phyloP scores from a whole-genome alignment of 2,888 invertebrate species.

The Endotricha flammealis region DNA sequence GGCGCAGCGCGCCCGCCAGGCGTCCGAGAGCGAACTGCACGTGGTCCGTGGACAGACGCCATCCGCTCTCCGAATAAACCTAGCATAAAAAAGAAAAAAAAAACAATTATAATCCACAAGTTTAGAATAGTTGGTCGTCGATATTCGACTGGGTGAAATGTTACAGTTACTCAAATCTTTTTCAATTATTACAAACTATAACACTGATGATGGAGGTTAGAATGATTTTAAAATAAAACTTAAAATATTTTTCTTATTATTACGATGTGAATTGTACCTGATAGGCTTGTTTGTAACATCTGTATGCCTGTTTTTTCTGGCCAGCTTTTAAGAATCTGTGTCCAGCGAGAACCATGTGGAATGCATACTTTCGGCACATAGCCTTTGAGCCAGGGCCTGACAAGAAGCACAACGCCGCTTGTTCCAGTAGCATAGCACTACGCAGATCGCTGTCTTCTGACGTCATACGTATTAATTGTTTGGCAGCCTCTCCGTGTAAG shows the following conservation, averaged over 20 bases:
- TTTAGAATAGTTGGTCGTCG: too few relatives aligned
- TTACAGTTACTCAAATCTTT: too few relatives aligned
- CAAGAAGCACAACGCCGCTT: constrained; percentile 95
- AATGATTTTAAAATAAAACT: too few relatives aligned
- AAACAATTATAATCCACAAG: too few relatives aligned
- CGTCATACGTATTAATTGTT: constrained; percentile 95
- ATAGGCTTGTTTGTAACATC: constrained; percentile 95
- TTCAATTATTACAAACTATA: too few relatives aligned
- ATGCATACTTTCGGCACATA: constrained; percentile 95
- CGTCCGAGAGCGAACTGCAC: constrained; percentile 96
- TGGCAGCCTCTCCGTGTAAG: constrained; percentile 94
- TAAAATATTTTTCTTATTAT: too few relatives aligned
- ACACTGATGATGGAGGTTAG: too few relatives aligned
- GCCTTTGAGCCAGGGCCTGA: constrained; percentile 77
- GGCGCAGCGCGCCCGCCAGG: constrained; percentile 91
- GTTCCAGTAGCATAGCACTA: constrained; percentile 95
- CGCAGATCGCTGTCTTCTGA: constrained; percentile 98
- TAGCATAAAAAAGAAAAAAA: too few relatives aligned
- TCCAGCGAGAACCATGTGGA: constrained; percentile 97
- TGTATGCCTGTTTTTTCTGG: constrained; percentile 93
- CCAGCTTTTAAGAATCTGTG: constrained; percentile 96
- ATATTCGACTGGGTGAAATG: too few relatives aligned
- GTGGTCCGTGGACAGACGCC: constrained; percentile 96
- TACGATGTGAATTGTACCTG: too few relatives aligned
- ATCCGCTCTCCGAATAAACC: constrained; percentile 87